These are phyloP conservation scores for Lophochroa leadbeateri DNA, from an alignment of 2,113 vertebrate genomes.

Conservation along the genomic window DNA sequence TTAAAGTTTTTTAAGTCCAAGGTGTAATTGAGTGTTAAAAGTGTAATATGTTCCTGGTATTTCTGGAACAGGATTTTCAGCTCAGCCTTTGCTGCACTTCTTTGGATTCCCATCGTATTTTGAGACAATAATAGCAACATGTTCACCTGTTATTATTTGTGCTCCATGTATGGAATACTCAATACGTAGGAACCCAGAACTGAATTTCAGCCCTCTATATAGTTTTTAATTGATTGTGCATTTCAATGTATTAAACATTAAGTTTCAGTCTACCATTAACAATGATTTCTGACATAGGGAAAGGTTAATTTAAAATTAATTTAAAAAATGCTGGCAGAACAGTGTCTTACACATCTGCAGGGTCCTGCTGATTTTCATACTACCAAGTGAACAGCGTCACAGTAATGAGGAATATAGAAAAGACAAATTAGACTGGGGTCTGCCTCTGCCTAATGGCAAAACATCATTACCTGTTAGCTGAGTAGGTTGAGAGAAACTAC, in stretches of 20 bases:
- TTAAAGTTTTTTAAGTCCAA: neutral
- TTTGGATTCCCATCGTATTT: neutral
- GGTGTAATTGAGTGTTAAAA: neutral
- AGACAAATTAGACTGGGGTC: neutral
- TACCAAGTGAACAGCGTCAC: neutral
- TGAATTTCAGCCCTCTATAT: neutral
- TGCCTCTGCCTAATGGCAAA: neutral
- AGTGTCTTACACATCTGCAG: neutral
- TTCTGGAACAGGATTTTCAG: neutral
- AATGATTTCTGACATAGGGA: neutral
- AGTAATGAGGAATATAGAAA: neutral
- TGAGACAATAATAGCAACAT: neutral
- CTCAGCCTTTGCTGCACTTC: neutral
- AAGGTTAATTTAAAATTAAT: constrained; percentile 5
- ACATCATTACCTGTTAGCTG: neutral
- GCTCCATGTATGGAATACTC: neutral
- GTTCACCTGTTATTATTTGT: neutral
- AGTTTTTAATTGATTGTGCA: neutral
- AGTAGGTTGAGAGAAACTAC: neutral
- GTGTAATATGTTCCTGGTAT: neutral
- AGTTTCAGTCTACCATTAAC: neutral
- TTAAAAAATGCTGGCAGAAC: neutral
- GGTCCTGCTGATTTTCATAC: neutral
- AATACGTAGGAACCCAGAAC: neutral
- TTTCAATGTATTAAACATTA: neutral